Base-by-base conservation (phyloP, 2,888 invertebrate species). In the Cryptocheilus praepositus region DNA sequence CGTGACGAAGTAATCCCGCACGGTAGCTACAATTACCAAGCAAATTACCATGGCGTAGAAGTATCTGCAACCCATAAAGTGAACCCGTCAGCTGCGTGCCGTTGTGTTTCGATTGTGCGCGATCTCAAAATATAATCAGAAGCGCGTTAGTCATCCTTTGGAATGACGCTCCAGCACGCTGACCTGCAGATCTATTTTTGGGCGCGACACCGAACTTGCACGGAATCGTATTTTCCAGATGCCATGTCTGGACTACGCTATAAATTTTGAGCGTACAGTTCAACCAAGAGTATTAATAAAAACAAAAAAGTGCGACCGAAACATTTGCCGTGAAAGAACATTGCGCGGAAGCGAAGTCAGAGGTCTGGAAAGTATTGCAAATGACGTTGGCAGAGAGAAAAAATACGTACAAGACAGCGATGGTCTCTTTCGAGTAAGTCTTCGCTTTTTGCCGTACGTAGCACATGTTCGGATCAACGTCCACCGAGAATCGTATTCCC, bases 391-490 rank as follows among this genome's bases (percentile, higher is more conserved):
- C 7, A 36, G 2, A 36, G 36, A 11, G 36, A 11, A 36, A 11
- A 36, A 8, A 21, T 71, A 77, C 90, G 88, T 84, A 91, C 91
- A 91, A 76, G 52, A 90, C 90, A 56, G 89, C 88, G 28, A 89
- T 85, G 44, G 91, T 90, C 70, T 90, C 90, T 71, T 89, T 88
- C n/a, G 87, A 84, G 60, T 85, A 88, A 13, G 79, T 81, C 57
- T 80, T 81, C 18, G 80, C 64, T 60, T 81, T 87, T 79, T 89
- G 89, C 51, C 90, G 90, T 0, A 90, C 89, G 73, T 91, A 91
- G 76, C 94, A 94, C 88, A 93, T 93, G 13, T 90, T 88, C 7
- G 90, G 88, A 64, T 90, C 88, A 8, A 92, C 91, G 70, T 92
- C 91, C 16, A 93, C 91, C 51, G 85, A 86, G 79, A 93, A 91